Conservation (phyloP, 2,797 vertebrate genomes). For the Caiman crocodilus region DNA sequence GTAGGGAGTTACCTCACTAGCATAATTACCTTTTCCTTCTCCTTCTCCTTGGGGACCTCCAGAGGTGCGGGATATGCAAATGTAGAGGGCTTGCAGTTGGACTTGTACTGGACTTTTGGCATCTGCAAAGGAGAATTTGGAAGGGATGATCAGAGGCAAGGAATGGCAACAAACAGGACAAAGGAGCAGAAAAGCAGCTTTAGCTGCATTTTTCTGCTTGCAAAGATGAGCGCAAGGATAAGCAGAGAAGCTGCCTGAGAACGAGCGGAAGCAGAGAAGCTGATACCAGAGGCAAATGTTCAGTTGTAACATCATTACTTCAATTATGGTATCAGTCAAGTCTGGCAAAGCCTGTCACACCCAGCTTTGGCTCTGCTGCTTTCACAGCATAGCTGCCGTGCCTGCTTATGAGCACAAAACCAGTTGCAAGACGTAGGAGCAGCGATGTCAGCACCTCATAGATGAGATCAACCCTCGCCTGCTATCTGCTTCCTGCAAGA, state of each 20-base stretch:
- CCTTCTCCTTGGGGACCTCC: slow-evolving; percentile 98
- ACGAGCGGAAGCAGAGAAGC: slow-evolving; percentile 46
- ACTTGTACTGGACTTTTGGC: slow-evolving; percentile 99
- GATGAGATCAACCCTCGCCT: not conserved
- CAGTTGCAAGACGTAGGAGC: slow-evolving; percentile 45
- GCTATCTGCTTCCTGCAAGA: not conserved
- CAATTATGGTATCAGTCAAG: slow-evolving; percentile 52
- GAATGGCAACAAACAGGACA: not conserved
- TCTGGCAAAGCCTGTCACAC: slow-evolving; percentile 61
- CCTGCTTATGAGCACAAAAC: slow-evolving; percentile 39
- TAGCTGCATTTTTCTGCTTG: slow-evolving; percentile 51
- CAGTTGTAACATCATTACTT: slow-evolving; percentile 67
- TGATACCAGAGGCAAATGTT: slow-evolving; percentile 53
- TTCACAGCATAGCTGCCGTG: slow-evolving; percentile 42
- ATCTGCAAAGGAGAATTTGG: slow-evolving; percentile 84
- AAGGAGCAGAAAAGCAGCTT: slow-evolving; percentile 51
- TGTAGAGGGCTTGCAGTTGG: slow-evolving; percentile 98
- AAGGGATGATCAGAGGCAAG: not conserved
- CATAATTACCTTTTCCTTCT: slow-evolving; percentile 95
- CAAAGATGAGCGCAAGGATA: slow-evolving; percentile 63
- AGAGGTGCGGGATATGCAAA: slow-evolving; percentile 97
- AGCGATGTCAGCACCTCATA: slow-evolving; percentile 4
- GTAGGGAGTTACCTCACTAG: not conserved
- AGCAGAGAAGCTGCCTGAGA: slow-evolving; percentile 52
- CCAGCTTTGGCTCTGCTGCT: slow-evolving; percentile 28